phyloP scores from a whole-genome alignment of 2,888 invertebrate species.

The Eupithecia tripunctaria region DNA sequence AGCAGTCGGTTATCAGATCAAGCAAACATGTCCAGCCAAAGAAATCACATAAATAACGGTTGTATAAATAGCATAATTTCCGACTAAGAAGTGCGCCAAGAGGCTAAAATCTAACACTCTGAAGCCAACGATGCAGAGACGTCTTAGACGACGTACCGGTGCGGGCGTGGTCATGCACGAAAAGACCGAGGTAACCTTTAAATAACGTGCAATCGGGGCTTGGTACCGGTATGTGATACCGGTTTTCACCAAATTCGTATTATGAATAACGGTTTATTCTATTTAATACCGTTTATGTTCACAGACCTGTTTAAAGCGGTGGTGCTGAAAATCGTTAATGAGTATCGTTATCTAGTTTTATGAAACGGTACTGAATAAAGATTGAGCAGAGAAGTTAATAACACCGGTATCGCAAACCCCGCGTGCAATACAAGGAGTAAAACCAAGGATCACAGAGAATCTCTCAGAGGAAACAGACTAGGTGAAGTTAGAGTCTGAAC shows the following conservation, averaged over 20 bases:
- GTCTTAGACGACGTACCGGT: slow-evolving; percentile 32
- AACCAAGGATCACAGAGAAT: slow-evolving; percentile 21
- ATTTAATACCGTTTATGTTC: neutral
- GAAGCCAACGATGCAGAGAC: slow-evolving; percentile 19
- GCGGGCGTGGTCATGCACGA: slow-evolving; percentile 34
- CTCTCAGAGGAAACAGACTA: slow-evolving; percentile 30
- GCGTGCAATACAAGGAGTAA: slow-evolving; percentile 27
- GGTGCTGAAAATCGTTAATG: neutral
- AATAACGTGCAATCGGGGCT: slow-evolving; percentile 9
- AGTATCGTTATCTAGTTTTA: neutral
- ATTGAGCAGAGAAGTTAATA: neutral
- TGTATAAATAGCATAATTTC: slow-evolving; percentile 41
- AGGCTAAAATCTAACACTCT: slow-evolving; percentile 31
- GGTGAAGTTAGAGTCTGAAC: slow-evolving; percentile 31
- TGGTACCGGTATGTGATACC: neutral
- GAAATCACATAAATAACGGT: slow-evolving; percentile 38
- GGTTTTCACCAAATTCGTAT: too few species aligned
- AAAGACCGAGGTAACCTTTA: slow-evolving; percentile 22
- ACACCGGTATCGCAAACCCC: neutral
- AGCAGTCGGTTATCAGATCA: slow-evolving; percentile 38
- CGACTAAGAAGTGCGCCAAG: slow-evolving; percentile 38
- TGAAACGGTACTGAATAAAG: neutral
- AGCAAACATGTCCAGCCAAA: slow-evolving; percentile 46
- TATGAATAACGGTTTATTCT: neutral
- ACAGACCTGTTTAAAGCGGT: neutral